Evolutionary conservation across 2,113 vertebrate species (phyloP).

Genomic region (Nesogale talazaci): DNA sequence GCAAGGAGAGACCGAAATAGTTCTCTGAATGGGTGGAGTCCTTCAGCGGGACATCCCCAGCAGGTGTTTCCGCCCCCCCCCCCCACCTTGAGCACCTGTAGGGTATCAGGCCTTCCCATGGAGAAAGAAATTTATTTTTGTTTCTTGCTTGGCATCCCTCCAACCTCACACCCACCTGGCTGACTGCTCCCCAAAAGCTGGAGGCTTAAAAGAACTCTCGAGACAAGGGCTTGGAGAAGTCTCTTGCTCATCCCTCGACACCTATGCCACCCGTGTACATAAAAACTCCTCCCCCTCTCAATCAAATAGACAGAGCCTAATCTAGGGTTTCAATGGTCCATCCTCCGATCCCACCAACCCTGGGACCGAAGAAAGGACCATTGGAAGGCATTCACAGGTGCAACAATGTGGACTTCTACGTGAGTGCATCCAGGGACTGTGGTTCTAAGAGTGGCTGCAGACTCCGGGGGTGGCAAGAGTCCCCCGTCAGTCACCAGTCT

Average conservation of each 20-base stretch:
- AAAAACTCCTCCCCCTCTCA: constrained; percentile 55
- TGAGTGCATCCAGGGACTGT: not conserved
- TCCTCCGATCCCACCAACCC: constrained; percentile 2
- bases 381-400: not conserved
- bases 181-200: no score
- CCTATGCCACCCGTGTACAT: constrained; percentile 29
- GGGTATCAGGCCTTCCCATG: not conserved
- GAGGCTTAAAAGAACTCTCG: not conserved
- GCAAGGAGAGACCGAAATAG: not conserved
- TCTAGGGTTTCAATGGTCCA: not conserved
- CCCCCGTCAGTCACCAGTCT: not conserved
- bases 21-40: not conserved
- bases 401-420: not conserved
- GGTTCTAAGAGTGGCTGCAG: not conserved
- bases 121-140: not conserved
- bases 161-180: no score
- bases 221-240: not conserved
- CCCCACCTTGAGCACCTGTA: not conserved
- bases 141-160: not conserved
- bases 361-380: not conserved
- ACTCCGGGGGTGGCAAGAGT: not conserved
- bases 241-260: constrained; percentile 24
- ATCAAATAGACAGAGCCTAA: constrained; percentile 63
- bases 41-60: not conserved
- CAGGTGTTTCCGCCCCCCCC: not conserved